Evolutionary conservation across 2,797 vertebrate species (phyloP).

Genomic region (Neostethus bicornis): DNA sequence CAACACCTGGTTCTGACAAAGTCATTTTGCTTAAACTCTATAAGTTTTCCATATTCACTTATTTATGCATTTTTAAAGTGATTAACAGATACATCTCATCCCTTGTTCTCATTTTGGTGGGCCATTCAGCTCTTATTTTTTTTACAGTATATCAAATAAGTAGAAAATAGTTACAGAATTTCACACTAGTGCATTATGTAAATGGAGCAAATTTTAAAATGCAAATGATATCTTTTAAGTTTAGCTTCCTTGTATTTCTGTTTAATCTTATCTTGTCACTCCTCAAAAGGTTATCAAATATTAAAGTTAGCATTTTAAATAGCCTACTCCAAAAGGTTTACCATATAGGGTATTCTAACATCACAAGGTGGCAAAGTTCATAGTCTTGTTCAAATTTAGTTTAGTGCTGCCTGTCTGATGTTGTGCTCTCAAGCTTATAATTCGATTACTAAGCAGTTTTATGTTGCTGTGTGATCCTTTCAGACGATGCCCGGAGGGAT

Average conservation of each 20-base stretch:
- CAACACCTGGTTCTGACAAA: no score
- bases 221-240: background rate
- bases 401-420: background rate
- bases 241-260: background rate
- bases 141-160: background rate
- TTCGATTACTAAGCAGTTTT: background rate
- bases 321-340: background rate
- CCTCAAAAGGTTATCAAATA: constrained; percentile 23
- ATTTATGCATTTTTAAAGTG: background rate
- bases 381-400: background rate
- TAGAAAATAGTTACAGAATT: background rate
- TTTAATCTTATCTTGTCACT: constrained; percentile 1
- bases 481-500: constrained; percentile 88
- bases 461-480: constrained; percentile 18
- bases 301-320: background rate
- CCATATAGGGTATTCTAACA: background rate
- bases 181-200: background rate
- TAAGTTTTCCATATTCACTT: no score
- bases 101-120: background rate
- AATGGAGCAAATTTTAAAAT: background rate
- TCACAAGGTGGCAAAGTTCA: background rate
- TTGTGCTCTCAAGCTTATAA: constrained; percentile 1
- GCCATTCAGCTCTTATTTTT: background rate
- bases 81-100: background rate
- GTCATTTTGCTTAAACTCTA: no score